Evolutionary conservation across 92 coral and sea anemone species (phyloP), one percentile per base, ranked within the genome.

Genomic region (Phymanthus crucifer): DNA sequence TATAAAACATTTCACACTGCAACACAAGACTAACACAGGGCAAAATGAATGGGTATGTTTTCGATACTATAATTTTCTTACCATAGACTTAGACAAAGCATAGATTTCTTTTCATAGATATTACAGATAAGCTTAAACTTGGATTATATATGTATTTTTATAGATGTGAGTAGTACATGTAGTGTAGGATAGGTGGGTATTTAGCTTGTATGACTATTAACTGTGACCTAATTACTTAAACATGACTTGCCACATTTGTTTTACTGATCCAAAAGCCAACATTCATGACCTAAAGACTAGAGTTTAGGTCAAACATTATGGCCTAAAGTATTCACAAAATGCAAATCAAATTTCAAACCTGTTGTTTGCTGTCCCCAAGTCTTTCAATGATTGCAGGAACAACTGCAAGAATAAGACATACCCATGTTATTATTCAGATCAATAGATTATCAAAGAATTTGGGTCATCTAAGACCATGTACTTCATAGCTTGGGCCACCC

Each of bases 281-380:
- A n/a, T 10, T 5, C 13, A 43, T 43, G 0, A 2, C 64, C 14
- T 1, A 50, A 50, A 54, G 27, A 54, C 31, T 54, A 54, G 6
- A 54, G 23, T 21, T 54, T 21, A 54, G 26, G 8, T 21, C 11
- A n/a, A n/a, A n/a, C n/a, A n/a, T 21, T 21, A 2, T 54, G 24
- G 64, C 27, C 27, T 5, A 54, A 8, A 21, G 6, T 24, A 54
- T n/a, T 24, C 11, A n/a, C 11, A 54, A 54, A 21, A 54, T 54
- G 2, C 64, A 54, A 21, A 9, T 54, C 27, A 54, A 54, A 54
- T 6, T 14, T 46, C 89, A 72, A 77, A 95, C 98, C 97, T 87
- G 93, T 74, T 87, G 91, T 76, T 95, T 95, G 86, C 97, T 93
- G 91, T 95, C 98, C 52, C 98, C 98, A 77, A 95, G 87, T 74